Evolutionary conservation across 2,888 invertebrate genomes (phyloP).

Genomic region (Drosophila paramelanica): DNA sequence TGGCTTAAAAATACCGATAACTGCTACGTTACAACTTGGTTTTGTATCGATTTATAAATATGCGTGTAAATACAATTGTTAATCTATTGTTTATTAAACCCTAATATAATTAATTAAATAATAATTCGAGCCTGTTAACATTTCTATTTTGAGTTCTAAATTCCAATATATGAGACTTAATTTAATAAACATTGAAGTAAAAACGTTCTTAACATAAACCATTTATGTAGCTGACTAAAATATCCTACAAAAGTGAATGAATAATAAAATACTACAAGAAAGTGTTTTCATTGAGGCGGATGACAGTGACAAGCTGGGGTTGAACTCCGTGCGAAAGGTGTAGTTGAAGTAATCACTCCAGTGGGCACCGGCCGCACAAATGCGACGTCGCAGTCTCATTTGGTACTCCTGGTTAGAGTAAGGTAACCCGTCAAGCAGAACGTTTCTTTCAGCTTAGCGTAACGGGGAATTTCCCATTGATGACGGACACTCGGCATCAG

Average conservation of each 20-base stretch:
- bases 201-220: too few species aligned
- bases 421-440: neutral
- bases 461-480: neutral
- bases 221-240: too few species aligned
- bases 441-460: constrained; percentile 4
- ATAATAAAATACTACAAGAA: neutral
- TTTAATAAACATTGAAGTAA: too few species aligned
- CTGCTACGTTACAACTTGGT: neutral
- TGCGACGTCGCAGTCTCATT: constrained; percentile 1
- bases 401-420: constrained; percentile 2
- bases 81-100: neutral
- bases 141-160: too few species aligned
- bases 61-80: neutral
- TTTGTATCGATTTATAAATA: neutral
- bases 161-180: too few species aligned
- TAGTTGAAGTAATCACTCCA: constrained; percentile 9
- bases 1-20: neutral
- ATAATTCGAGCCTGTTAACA: too few species aligned
- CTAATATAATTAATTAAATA: too few species aligned
- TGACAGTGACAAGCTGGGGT: neutral
- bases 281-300: neutral
- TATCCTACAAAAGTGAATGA: neutral
- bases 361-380: neutral
- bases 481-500: neutral
- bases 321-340: constrained; percentile 2